A percentile compares a stretch with the other conserved stretches of the same genome.
Evolutionary conservation across 2,888 invertebrate species (phyloP).

Genomic region (Vanessa cardui): DNA sequence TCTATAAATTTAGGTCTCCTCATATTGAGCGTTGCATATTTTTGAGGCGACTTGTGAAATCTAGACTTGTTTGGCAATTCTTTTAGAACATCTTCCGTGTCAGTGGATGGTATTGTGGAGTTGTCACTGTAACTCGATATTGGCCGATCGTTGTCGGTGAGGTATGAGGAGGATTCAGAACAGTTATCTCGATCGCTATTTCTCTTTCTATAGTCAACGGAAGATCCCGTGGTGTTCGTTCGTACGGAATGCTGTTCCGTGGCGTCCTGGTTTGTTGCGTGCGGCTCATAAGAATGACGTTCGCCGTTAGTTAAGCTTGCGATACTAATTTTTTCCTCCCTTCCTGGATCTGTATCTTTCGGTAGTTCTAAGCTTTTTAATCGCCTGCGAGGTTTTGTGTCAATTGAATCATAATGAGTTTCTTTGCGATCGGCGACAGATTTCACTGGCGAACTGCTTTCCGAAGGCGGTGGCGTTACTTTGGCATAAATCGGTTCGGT

Average conservation of each 20-base stretch:
- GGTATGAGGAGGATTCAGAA: slow-evolving; percentile 77
- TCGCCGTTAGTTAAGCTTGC: slow-evolving; percentile 71
- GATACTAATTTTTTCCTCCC: slow-evolving; percentile 64
- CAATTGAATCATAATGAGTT: slow-evolving; percentile 77
- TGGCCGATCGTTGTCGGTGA: slow-evolving; percentile 78
- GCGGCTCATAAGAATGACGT: slow-evolving; percentile 66
- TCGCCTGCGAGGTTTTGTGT: slow-evolving; percentile 75
- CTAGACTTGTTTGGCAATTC: slow-evolving; percentile 77
- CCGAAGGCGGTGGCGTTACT: slow-evolving; percentile 70
- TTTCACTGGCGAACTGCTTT: slow-evolving; percentile 69
- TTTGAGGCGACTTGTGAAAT: slow-evolving; percentile 78
- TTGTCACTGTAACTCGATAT: slow-evolving; percentile 80
- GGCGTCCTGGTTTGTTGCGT: slow-evolving; percentile 68
- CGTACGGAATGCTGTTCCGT: slow-evolving; percentile 75
- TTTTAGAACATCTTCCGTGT: slow-evolving; percentile 76
- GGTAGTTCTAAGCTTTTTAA: slow-evolving; percentile 72
- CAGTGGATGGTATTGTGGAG: slow-evolving; percentile 78
- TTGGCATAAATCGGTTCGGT: slow-evolving; percentile 78
- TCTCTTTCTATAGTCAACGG: slow-evolving; percentile 73
- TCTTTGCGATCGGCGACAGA: slow-evolving; percentile 61
- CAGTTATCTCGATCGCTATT: slow-evolving; percentile 79
- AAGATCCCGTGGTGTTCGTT: slow-evolving; percentile 71
- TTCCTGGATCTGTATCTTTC: slow-evolving; percentile 59
- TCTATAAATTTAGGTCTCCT: slow-evolving; percentile 78
- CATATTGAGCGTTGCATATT: slow-evolving; percentile 76